Evolutionary conservation across 2,113 vertebrate genomes (phyloP), one percentile per base, ranked within the genome.

Genomic region (Megaleporinus macrocephalus): DNA sequence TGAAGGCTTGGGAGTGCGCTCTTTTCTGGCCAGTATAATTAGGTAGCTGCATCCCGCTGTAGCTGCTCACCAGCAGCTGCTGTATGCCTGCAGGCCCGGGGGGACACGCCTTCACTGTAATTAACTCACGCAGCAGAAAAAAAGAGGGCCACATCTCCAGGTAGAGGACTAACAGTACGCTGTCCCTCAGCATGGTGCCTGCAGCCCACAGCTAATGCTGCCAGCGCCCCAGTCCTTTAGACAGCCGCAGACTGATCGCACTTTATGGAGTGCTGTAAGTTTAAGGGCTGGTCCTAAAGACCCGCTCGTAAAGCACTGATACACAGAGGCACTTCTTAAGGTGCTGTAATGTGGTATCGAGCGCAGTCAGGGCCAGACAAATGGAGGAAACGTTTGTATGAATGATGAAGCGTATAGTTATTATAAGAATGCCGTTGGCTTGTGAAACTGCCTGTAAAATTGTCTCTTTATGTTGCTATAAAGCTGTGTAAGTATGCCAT

Each of bases 41-140:
- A 82, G 83, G 62, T 74, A 61, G 77, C 84, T 85, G 84, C 81
- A 79, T 85, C 68, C 66, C 74, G 62, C 84, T 69, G 78, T 80
- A 87, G 83, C 55, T 86, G 81, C 82, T 82, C 72, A 57, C 71
- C 63, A 51, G 70, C 83, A 87, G 85, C 55, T 86, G 81, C 82
- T 82, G 79, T 83, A 57, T 82, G 83, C 77, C 87, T 71, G 82
- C 66, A 69, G 68, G 78, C 74, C 84, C 79, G 26, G 26, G 59
- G 87, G 85, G 85, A 83, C 53, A 62, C 75, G 51, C 62, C 51
- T 84, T 84, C 71, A 66, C 59, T 88, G 84, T 87, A 88, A 88
- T 88, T 86, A 88, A 84, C 81, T 84, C 85, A 41, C 41, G 65
- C 44, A 51, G 75, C 33, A 81, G 73, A 41, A 66, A 72, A 36